A percentile compares a stretch with the other conserved stretches of the same genome.
Evolutionary conservation across 2,113 vertebrate species (phyloP).

Genomic region (Xiphias gladius): DNA sequence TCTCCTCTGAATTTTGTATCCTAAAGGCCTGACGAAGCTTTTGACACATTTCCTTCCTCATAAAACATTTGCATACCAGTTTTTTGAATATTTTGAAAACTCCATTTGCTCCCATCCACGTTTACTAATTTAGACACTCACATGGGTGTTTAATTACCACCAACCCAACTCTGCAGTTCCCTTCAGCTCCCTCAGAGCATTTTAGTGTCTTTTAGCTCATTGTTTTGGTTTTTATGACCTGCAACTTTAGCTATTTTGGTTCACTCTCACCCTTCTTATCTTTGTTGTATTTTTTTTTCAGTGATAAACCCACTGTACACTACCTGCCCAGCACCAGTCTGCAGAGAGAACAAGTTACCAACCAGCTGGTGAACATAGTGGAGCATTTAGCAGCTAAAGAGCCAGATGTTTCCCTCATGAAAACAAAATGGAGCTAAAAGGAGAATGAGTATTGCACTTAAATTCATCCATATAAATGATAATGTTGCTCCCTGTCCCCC

Average conservation of each 20-base stretch:
- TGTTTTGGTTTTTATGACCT: no score
- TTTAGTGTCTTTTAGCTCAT: no score
- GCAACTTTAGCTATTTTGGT: neutral
- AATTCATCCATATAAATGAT: neutral
- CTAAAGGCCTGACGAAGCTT: neutral
- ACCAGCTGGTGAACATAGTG: neutral
- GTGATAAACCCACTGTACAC: no score
- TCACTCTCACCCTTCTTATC: neutral
- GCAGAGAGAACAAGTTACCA: neutral
- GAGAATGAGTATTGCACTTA: neutral
- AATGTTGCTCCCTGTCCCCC: neutral
- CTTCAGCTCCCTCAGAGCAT: no score
- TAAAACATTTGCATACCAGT: neutral
- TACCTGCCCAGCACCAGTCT: neutral
- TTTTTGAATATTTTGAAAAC: neutral
- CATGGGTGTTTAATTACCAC: no score
- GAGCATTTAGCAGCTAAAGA: constrained; percentile 4
- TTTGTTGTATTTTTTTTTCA: no score
- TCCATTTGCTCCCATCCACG: neutral
- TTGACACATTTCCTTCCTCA: constrained; percentile 6
- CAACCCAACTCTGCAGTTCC: neutral
- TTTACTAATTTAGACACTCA: no score
- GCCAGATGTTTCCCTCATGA: neutral
- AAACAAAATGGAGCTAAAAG: neutral
- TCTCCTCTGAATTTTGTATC: neutral